Evolutionary conservation across 2,113 vertebrate genomes (phyloP).

Genomic region (Rhadina sibilatrix): DNA sequence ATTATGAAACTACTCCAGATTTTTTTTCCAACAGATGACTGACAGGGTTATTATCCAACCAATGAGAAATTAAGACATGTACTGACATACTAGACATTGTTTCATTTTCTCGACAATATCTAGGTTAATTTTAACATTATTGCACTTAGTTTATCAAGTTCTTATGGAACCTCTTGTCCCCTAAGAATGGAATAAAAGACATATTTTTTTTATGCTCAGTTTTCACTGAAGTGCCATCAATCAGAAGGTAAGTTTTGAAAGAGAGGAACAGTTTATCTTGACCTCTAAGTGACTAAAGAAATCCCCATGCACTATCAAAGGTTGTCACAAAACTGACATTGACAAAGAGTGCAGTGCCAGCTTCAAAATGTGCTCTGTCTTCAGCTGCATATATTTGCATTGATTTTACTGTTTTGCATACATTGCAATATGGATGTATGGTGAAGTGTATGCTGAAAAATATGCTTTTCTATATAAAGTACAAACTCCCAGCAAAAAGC

Average conservation of each 20-base stretch:
- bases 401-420: neutral
- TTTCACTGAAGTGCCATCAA: neutral
- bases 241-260: constrained; percentile 21
- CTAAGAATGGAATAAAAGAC: neutral
- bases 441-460: neutral
- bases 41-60: neutral
- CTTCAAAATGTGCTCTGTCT: neutral
- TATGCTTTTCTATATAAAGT: neutral
- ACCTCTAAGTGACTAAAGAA: constrained; percentile 20
- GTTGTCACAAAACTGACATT: constrained; percentile 17
- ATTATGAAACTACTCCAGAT: neutral
- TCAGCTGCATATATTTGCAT: constrained; percentile 15
- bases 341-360: neutral
- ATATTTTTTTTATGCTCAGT: neutral
- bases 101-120: neutral
- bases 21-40: neutral
- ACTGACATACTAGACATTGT: neutral
- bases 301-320: neutral
- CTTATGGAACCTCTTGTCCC: neutral
- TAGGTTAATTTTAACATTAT: neutral
- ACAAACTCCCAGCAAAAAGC: neutral
- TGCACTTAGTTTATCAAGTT: neutral
- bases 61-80: neutral
- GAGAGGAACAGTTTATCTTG: constrained; percentile 19
- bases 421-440: neutral